Percentiles rank a stretch among this genome's conserved stretches.
Evolutionary conservation across 1,140 invertebrate genomes (phyloP).

Genomic region (Drosophila carrolli): DNA sequence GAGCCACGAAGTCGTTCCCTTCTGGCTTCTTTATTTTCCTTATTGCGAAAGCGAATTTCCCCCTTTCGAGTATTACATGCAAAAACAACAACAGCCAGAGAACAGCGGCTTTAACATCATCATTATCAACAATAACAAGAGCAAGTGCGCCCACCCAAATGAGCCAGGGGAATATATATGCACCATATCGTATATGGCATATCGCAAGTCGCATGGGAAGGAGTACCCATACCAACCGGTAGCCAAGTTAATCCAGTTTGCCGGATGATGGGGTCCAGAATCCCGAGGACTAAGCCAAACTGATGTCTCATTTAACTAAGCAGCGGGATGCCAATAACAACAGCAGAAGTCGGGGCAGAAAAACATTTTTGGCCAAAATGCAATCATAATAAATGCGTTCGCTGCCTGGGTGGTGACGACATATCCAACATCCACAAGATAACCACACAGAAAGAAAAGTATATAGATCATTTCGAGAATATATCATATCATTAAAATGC

Average conservation of each 20-base stretch:
- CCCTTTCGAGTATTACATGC: slow-evolving; percentile 51
- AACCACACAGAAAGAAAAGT: background rate
- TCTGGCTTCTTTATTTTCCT: background rate
- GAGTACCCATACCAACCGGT: slow-evolving; percentile 42
- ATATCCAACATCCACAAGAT: slow-evolving; percentile 20
- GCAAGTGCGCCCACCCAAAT: slow-evolving; percentile 67
- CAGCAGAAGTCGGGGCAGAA: slow-evolving; percentile 1
- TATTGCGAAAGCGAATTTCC: background rate
- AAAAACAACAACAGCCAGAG: slow-evolving; percentile 64
- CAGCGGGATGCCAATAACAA: slow-evolving; percentile 57
- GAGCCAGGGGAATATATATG: slow-evolving; percentile 12
- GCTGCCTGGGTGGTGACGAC: slow-evolving; percentile 70
- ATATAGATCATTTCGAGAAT: too few relatives aligned
- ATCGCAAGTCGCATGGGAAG: background rate
- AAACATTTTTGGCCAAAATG: slow-evolving; percentile 69
- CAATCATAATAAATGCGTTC: slow-evolving; percentile 79
- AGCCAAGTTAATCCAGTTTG: slow-evolving; percentile 51
- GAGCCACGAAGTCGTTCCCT: slow-evolving; percentile 27
- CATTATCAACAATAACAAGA: slow-evolving; percentile 80
- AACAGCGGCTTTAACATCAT: slow-evolving; percentile 60
- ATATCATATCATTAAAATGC: too few relatives aligned
- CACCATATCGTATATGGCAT: too few relatives aligned
- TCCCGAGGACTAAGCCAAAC: slow-evolving; percentile 31
- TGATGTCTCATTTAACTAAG: slow-evolving; percentile 82
- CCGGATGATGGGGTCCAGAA: slow-evolving; percentile 12